Evolutionary conservation across 2,113 vertebrate species (phyloP).

Genomic region (Morone saxatilis): DNA sequence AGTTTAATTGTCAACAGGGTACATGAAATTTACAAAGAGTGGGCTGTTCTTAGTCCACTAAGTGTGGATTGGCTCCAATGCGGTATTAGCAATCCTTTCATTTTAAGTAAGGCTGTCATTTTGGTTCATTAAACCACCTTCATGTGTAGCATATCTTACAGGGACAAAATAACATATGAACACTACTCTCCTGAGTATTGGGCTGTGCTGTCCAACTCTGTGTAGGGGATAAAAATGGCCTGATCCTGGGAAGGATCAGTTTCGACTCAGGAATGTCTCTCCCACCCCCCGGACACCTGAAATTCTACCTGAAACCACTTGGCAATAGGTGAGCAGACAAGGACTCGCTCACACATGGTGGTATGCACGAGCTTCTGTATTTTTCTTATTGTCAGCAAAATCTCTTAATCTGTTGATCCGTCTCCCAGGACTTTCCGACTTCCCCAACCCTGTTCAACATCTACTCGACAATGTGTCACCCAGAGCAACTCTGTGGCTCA

Average conservation of each 20-base stretch:
- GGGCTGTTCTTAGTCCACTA: neutral
- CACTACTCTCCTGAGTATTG: neutral
- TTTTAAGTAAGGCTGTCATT: neutral
- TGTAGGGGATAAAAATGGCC: constrained; percentile 3
- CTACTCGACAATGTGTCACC: no score
- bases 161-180: neutral
- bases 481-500: neutral
- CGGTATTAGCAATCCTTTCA: neutral
- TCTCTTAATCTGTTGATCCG: no score
- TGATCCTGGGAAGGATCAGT: constrained; percentile 14
- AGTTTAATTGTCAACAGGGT: neutral
- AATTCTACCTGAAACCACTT: constrained; percentile 4
- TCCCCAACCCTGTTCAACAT: no score
- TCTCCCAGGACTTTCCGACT: no score
- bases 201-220: neutral
- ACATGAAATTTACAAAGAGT: neutral
- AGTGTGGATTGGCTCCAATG: neutral
- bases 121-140: neutral
- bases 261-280: constrained; percentile 6
- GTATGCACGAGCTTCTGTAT: neutral
- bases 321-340: neutral
- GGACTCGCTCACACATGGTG: neutral
- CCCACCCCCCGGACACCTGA: neutral
- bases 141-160: neutral
- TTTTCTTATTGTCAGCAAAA: no score